Evolutionary conservation across 1,140 invertebrate species (phyloP).

Genomic region (Lethocerus indicus): DNA sequence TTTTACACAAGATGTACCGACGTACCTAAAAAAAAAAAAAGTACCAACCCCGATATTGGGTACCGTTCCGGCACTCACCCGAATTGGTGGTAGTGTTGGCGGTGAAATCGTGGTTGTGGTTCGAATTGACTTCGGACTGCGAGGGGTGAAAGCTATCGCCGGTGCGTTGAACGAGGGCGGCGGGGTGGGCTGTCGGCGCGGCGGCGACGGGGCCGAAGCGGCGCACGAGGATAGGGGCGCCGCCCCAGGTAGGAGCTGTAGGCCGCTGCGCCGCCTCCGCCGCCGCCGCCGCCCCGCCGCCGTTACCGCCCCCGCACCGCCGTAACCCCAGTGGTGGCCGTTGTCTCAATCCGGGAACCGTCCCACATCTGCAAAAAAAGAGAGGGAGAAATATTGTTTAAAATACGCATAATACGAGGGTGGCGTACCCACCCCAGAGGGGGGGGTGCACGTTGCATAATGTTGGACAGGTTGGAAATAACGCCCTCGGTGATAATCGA

Average conservation of each 20-base stretch:
- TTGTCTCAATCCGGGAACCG: slow-evolving; percentile 61
- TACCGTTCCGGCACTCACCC: no score
- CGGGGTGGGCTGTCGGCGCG: slow-evolving; percentile 14
- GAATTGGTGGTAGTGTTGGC: slow-evolving; percentile 42
- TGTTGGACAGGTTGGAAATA: no score
- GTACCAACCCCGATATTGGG: no score
- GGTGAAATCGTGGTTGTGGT: slow-evolving; percentile 32
- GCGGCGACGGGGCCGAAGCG: slow-evolving; percentile 21
- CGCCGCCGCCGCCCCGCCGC: slow-evolving; percentile 52
- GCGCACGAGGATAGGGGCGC: slow-evolving; percentile 36
- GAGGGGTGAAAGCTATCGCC: slow-evolving; percentile 8
- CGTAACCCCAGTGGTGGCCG: slow-evolving; percentile 67
- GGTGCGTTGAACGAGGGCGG: slow-evolving; percentile 44
- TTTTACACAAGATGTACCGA: no score
- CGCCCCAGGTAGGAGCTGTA: slow-evolving; percentile 51
- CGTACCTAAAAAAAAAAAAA: no score
- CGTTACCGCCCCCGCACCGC: slow-evolving; percentile 64
- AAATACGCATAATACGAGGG: no score
- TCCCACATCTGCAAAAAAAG: slow-evolving; percentile 44
- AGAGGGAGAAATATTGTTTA: background rate
- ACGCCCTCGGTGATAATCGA: no score
- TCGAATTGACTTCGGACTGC: slow-evolving; percentile 35
- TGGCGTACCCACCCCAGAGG: no score
- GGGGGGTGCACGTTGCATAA: no score
- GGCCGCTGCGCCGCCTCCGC: slow-evolving; percentile 55